A percentile compares a stretch with the other conserved stretches of the same genome.
Conservation (phyloP, 2,888 invertebrate genomes). For the Cybosia mesomella region DNA sequence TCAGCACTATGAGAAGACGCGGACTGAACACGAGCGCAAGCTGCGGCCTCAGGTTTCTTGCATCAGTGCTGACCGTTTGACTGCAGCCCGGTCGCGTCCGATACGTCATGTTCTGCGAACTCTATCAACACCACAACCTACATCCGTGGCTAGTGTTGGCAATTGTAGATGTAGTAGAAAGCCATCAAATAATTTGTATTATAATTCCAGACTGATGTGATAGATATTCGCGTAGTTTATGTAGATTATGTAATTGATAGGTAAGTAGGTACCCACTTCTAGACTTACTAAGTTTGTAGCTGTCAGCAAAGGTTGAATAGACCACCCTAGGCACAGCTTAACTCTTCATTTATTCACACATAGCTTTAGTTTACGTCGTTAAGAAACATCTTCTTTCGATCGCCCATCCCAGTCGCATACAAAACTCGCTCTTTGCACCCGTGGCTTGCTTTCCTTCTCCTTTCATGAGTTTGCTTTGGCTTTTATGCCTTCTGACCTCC, state of each 20-base stretch:
- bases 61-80: constrained; percentile 66
- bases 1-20: constrained; percentile 64
- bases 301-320: neutral
- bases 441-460: no score
- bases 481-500: no score
- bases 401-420: no score
- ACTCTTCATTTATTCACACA: neutral
- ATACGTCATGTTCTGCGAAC: constrained; percentile 58
- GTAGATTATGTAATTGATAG: neutral
- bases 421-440: no score
- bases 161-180: constrained; percentile 58
- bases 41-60: constrained; percentile 55
- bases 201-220: constrained; percentile 59
- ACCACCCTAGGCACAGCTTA: neutral
- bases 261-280: neutral
- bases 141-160: constrained; percentile 14
- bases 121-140: constrained; percentile 38
- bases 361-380: no score
- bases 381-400: no score
- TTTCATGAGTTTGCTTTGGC: no score
- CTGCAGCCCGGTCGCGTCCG: constrained; percentile 62
- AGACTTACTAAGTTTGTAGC: neutral
- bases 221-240: neutral
- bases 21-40: constrained; percentile 65
- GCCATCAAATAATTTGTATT: constrained; percentile 65